Base-by-base conservation (phyloP, 2,113 vertebrate species). In the Ranitomeya variabilis region DNA sequence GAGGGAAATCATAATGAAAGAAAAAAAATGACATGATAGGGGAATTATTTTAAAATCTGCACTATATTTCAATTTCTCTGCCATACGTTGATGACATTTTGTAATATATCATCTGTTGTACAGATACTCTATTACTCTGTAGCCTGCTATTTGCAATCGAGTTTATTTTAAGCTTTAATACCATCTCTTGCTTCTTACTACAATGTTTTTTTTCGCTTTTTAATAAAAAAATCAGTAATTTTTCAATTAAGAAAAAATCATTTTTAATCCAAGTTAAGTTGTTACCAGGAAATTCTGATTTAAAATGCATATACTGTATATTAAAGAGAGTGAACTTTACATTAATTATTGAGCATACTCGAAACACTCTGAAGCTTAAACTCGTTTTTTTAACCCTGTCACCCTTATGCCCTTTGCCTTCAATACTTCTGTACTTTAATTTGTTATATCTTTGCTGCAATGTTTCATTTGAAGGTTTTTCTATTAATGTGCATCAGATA, bases 401-500 rank as follows among this genome's bases (percentile, higher is more conserved):
- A 88, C 73, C 55, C 26, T 59, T n/a, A 11, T 79, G 82, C 23
- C 82, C 45, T 85, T 89, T 89, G 31, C 81, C 60, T 89, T 89
- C 26, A 78, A 37, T 7, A 54, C 73, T 66, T 85, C n/a, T 79
- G 82, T 67, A 79, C 84, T 71, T 88, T 85, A 84, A 85, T 89
- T 85, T 67, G 59, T 67, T 77, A 57, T 85, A 85, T 45, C 62
- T 64, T 89, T 79, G 8, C 82, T 16, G 73, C 18, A 55, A 85
- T 79, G 59, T 85, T 89, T 84, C 26, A 67, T 89, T 89, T 85
- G 73, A 89, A 84, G 82, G 62, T 89, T 89, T 88, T 83, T 85
- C 81, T 79, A 79, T 60, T 84, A 85, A 89, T 85, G 80, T 85
- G 82, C 80, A 89, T 77, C 87, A 89, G 82, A 89, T 76, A 69